Evolutionary conservation across 2,797 vertebrate species (phyloP).

Genomic region (Euthynnus affinis): DNA sequence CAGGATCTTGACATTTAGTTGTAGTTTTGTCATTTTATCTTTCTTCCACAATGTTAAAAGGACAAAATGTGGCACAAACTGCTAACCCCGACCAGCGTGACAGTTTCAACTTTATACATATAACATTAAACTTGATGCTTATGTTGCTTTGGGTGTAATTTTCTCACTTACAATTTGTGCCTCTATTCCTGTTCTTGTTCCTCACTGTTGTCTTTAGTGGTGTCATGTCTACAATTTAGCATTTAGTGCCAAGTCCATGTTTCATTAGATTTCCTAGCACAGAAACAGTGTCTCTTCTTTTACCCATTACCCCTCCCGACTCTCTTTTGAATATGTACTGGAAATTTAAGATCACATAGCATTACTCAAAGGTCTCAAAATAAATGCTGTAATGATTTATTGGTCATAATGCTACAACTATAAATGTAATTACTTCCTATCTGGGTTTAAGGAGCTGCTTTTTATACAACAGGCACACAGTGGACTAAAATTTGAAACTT

Average conservation of each 20-base stretch:
- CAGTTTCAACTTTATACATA: background rate
- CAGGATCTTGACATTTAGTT: background rate
- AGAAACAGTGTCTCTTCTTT: background rate
- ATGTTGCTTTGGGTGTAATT: background rate
- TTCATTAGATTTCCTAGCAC: background rate
- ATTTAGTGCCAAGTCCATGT: background rate
- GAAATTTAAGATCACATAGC: background rate
- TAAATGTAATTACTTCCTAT: slow-evolving; percentile 25
- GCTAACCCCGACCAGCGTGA: too few species aligned
- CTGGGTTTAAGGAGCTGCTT: background rate
- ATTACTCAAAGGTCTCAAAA: slow-evolving; percentile 10
- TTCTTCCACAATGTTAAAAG: background rate
- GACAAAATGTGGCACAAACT: background rate
- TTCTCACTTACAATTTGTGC: background rate
- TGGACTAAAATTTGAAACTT: background rate
- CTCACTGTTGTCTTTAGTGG: background rate
- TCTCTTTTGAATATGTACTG: background rate
- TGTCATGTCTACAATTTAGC: background rate
- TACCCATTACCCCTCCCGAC: background rate
- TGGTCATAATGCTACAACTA: background rate
- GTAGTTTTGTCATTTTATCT: background rate
- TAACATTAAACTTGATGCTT: background rate
- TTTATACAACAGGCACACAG: background rate
- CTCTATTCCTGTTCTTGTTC: background rate
- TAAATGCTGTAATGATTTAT: slow-evolving; percentile 8